phyloP scores from a whole-genome alignment of 2,113 vertebrate species.

The Mystacornis crossleyi region DNA sequence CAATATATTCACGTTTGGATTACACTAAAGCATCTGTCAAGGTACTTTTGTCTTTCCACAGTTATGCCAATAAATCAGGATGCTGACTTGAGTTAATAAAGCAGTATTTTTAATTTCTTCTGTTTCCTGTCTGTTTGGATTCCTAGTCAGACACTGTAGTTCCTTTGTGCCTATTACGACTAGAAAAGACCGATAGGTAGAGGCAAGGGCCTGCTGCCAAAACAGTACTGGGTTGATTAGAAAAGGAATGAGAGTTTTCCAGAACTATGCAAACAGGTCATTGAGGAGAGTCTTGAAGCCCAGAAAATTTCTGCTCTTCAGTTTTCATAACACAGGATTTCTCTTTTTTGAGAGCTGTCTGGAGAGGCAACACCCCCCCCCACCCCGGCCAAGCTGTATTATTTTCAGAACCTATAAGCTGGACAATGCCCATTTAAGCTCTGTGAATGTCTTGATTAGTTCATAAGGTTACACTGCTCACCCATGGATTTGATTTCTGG shows the following conservation, averaged over 20 bases:
- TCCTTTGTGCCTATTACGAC: background rate
- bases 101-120: background rate
- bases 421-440: background rate
- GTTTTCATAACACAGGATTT: background rate
- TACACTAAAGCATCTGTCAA: background rate
- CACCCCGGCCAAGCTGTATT: background rate
- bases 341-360: background rate
- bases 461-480: background rate
- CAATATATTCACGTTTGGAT: background rate
- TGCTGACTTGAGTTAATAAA: background rate
- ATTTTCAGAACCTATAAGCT: background rate
- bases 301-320: background rate
- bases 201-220: background rate
- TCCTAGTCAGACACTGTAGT: background rate
- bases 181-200: rapidly evolving
- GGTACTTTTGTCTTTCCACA: background rate
- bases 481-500: background rate
- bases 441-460: background rate
- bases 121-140: background rate
- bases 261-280: background rate
- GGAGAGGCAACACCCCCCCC: background rate
- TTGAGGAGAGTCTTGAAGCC: background rate
- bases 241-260: background rate
- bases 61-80: background rate
- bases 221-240: background rate